Evolutionary conservation across 2,797 vertebrate species (phyloP), one percentile per base, ranked within the genome.

Genomic region (Ctenochaetus hawaiiensis): DNA sequence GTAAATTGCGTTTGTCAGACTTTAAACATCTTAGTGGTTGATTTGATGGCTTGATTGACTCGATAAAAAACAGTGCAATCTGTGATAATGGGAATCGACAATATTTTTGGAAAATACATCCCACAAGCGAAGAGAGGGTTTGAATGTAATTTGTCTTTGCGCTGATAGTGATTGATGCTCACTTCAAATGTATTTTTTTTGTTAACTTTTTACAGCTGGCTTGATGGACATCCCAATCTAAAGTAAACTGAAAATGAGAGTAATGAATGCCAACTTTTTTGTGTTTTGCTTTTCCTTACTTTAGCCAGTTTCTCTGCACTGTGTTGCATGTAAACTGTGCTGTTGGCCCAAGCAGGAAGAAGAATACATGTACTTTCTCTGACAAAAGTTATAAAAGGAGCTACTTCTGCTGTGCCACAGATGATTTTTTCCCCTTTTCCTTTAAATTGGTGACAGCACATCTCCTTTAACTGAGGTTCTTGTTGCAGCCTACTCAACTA

Each of bases 21-120:
- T 88, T 88, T 66, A 89, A 89, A 91, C 82, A 83, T 87, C 88
- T 88, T 71, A 61, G 77, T 53, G 82, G 79, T 78, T 93, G 88
- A 92, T 93, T 92, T 91, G 88, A 91, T 89, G 85, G 56, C 85
- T 84, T 91, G 91, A 93, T 90, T 93, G 88, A 89, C 88, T 89
- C 30, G 39, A 86, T 83, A 78, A 87, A 93, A 91, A 92, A 34
- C 78, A 71, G 67, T 54, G 58, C 84, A 88, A 82, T 90, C 80
- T 89, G 43, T 58, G 60, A 76, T 90, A 76, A 89, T 83, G 77
- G 64, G 58, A 80, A 84, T 75, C 48, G 68, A 75, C 73, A 63
- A 60, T 75, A 72, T 84, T 88, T 91, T 81, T 72, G 72, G 57
- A 30, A 82, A 85, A 83, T 59, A 30, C 52, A 44, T 68, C 49